A percentile compares a stretch with the other conserved stretches of the same genome.
These are phyloP conservation scores for Echeneis naucrates DNA, from an alignment of 2,797 vertebrate genomes.

Conservation along the genomic window DNA sequence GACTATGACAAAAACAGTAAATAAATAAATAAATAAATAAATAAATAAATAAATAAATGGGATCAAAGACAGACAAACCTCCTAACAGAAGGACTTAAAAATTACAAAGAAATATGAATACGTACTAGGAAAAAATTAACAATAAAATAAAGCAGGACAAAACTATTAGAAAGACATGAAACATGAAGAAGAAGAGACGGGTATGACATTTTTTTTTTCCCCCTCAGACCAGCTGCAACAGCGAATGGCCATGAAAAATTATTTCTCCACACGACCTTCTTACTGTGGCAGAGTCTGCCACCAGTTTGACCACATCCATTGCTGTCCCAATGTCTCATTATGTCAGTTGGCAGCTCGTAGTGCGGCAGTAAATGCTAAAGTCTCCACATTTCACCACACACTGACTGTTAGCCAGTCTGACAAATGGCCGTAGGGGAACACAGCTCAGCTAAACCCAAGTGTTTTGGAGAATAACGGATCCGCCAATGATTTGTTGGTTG, in stretches of 20 bases:
- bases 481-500: slow-evolving; percentile 27
- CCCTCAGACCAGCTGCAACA: slow-evolving; percentile 28
- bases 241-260: slow-evolving; percentile 33
- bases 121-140: neutral
- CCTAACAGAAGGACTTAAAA: slow-evolving; percentile 34
- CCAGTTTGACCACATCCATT: slow-evolving; percentile 59
- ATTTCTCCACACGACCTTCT: slow-evolving; percentile 53
- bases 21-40: neutral
- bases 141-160: slow-evolving; percentile 1
- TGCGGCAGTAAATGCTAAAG: slow-evolving; percentile 60
- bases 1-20: slow-evolving; percentile 25
- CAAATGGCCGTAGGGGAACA: slow-evolving; percentile 40
- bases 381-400: slow-evolving; percentile 63
- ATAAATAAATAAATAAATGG: neutral
- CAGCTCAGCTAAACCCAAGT: slow-evolving; percentile 36
- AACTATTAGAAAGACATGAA: neutral
- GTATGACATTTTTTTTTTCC: slow-evolving; percentile 29
- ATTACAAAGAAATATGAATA: slow-evolving; percentile 26
- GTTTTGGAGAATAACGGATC: slow-evolving; percentile 43
- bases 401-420: slow-evolving; percentile 48
- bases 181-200: slow-evolving; percentile 17
- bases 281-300: slow-evolving; percentile 56
- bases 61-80: slow-evolving; percentile 21
- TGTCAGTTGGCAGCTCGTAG: slow-evolving; percentile 60
- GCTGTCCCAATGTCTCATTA: slow-evolving; percentile 58